Percentiles rank a stretch among this genome's conserved stretches.
phyloP scores from a whole-genome alignment of 1,140 invertebrate genomes.

The Marisa cornuarietis region DNA sequence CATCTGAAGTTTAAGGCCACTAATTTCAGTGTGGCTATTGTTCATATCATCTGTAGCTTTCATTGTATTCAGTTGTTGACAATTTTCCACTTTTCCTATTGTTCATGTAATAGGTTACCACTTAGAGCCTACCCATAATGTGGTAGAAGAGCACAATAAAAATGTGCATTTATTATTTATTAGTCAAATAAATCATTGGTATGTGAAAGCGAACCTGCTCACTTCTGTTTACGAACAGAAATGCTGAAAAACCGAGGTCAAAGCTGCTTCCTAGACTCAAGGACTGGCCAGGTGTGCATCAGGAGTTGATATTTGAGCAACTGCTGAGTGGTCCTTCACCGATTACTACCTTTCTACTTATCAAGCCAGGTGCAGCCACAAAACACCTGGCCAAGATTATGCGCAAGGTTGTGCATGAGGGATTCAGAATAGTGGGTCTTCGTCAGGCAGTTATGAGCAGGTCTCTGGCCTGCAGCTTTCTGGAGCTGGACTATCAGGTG shows the following conservation, averaged over 20 bases:
- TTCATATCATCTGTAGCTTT: too few species aligned
- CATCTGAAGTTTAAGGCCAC: too few species aligned
- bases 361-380: conserved; percentile 54
- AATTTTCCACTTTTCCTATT: too few species aligned
- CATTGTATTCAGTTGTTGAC: too few species aligned
- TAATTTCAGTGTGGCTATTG: too few species aligned
- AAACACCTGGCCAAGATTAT: conserved; percentile 55
- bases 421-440: conserved; percentile 53
- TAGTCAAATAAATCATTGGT: too few species aligned
- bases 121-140: too few species aligned
- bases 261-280: not conserved
- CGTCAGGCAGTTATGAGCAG: conserved; percentile 34
- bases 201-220: not conserved
- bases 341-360: conserved; percentile 51
- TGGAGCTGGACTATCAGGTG: conserved; percentile 18
- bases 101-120: too few species aligned
- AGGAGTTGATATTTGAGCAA: conserved; percentile 53
- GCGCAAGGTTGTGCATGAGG: conserved; percentile 53
- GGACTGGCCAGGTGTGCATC: conserved; percentile 21
- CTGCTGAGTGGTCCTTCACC: conserved; percentile 53
- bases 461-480: conserved; percentile 27
- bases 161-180: too few species aligned
- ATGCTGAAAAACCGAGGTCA: not conserved
- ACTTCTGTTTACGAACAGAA: not conserved
- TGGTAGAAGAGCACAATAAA: too few species aligned